Conservation (phyloP, 2,797 vertebrate species). For the Oreochromis mossambicus region DNA sequence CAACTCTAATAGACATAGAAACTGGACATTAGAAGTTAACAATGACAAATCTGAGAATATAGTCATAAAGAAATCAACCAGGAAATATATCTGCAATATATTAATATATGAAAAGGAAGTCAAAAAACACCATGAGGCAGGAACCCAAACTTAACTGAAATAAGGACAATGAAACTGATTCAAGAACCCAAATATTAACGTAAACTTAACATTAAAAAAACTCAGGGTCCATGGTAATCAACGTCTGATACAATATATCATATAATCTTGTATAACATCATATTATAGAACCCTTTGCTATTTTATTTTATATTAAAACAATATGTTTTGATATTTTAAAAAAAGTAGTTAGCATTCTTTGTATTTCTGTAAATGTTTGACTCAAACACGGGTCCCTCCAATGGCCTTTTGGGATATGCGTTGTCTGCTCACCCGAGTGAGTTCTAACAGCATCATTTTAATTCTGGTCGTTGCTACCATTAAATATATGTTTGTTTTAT, state of each 20-base stretch:
- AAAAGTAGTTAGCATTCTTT: background rate
- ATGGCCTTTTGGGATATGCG: background rate
- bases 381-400: fast-evolving
- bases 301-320: background rate
- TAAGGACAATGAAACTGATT: background rate
- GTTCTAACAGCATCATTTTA: background rate
- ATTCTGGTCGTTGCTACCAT: background rate
- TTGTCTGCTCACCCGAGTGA: background rate
- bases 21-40: background rate
- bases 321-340: background rate
- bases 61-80: background rate
- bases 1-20: background rate
- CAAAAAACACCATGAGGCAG: background rate
- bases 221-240: background rate
- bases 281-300: background rate
- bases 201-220: background rate
- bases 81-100: background rate
- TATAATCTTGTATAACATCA: background rate
- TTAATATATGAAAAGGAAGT: background rate
- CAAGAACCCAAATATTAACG: background rate
- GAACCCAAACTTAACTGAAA: background rate
- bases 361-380: background rate
- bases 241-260: background rate
- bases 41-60: background rate
- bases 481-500: background rate